Percentiles rank a stretch among this genome's conserved stretches.
These are phyloP conservation scores for Aphelinus certus DNA, from an alignment of 1,140 invertebrate species.

Conservation along the genomic window DNA sequence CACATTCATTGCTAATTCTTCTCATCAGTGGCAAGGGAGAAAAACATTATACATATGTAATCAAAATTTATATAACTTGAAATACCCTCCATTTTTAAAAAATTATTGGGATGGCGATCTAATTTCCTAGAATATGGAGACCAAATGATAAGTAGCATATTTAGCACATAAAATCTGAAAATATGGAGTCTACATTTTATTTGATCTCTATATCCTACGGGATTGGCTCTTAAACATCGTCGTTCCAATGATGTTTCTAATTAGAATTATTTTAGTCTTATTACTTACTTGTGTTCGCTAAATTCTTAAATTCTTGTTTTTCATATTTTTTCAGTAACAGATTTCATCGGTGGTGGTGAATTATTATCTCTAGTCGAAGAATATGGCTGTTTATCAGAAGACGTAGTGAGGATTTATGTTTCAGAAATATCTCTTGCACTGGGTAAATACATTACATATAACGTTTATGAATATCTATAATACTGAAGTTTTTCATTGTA, in stretches of 20 bases:
- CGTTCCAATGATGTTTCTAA: neutral
- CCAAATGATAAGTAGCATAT: too few relatives aligned
- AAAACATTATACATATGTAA: slow-evolving; percentile 86
- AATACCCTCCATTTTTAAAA: too few relatives aligned
- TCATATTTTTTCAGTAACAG: slow-evolving; percentile 73
- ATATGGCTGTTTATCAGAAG: slow-evolving; percentile 77
- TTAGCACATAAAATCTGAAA: too few relatives aligned
- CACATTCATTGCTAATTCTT: slow-evolving; percentile 82
- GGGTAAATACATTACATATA: slow-evolving; percentile 69
- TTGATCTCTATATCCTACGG: too few relatives aligned
- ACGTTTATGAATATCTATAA: neutral
- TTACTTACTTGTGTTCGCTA: slow-evolving; percentile 24
- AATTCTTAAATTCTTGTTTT: too few relatives aligned
- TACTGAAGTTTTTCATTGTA: neutral
- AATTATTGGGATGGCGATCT: too few relatives aligned
- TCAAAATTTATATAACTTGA: slow-evolving; percentile 34
- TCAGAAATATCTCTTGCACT: slow-evolving; percentile 85
- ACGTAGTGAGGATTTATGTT: slow-evolving; percentile 81
- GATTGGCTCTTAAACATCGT: too few relatives aligned
- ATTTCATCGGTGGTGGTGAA: slow-evolving; percentile 85
- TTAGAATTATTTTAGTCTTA: slow-evolving; percentile 19
- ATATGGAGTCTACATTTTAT: too few relatives aligned
- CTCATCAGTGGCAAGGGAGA: slow-evolving; percentile 84
- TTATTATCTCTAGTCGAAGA: slow-evolving; percentile 76
- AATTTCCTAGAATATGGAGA: too few relatives aligned